These are phyloP conservation scores for Phataginus tricuspis DNA, from an alignment of 2,797 vertebrate genomes.

Conservation along the genomic window DNA sequence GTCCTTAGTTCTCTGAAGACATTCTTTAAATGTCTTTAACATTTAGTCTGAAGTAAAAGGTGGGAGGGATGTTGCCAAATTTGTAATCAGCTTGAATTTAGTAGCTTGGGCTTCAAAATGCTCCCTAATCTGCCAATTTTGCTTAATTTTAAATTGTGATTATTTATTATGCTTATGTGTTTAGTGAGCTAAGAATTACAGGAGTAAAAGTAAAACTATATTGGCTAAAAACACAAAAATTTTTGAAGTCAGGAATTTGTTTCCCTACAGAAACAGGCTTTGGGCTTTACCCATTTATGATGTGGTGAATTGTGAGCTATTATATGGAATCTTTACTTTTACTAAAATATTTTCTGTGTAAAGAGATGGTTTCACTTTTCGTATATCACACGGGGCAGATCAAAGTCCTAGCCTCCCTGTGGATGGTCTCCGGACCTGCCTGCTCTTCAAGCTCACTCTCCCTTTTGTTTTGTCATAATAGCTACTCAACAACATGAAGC, in stretches of 20 bases:
- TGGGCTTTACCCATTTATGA: neutral
- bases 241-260: neutral
- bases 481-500: neutral
- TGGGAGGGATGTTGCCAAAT: slow-evolving; percentile 34
- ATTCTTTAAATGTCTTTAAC: slow-evolving; percentile 1
- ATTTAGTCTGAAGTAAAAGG: slow-evolving; percentile 50
- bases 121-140: slow-evolving; percentile 27
- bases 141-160: slow-evolving; percentile 53
- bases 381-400: neutral
- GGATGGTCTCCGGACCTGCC: slow-evolving; percentile 17
- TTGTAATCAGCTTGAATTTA: slow-evolving; percentile 21
- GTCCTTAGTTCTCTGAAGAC: neutral
- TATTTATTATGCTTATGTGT: neutral
- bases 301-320: neutral
- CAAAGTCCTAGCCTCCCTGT: neutral
- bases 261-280: neutral
- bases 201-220: neutral
- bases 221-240: neutral
- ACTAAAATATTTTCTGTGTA: neutral
- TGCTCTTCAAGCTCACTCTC: slow-evolving; percentile 63
- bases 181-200: neutral
- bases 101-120: slow-evolving; percentile 15
- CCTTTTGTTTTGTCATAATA: neutral
- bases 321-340: neutral
- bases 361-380: neutral